phyloP scores from a whole-genome alignment of 2,888 invertebrate species.

The Linnaemya vulpina region DNA sequence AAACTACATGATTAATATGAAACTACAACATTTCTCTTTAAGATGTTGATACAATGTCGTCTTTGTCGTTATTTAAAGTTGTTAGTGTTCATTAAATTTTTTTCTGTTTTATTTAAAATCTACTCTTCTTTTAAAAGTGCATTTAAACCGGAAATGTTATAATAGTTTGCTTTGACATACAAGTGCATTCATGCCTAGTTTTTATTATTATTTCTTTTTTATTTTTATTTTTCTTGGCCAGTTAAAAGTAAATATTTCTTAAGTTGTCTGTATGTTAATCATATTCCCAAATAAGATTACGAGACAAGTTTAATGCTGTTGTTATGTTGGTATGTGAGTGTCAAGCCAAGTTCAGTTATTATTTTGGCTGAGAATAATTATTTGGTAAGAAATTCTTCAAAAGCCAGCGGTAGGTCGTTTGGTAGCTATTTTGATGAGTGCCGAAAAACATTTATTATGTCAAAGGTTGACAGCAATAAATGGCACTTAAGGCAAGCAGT shows the following conservation, averaged over 20 bases:
- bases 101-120: not conserved
- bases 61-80: constrained; percentile 50
- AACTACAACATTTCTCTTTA: constrained; percentile 45
- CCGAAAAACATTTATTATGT: constrained; percentile 39
- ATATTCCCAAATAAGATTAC: constrained; percentile 30
- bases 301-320: constrained; percentile 47
- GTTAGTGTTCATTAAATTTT: constrained; percentile 36
- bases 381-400: constrained; percentile 28
- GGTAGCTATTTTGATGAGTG: constrained; percentile 19
- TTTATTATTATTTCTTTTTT: not conserved
- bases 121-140: constrained; percentile 39
- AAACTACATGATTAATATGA: not conserved
- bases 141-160: constrained; percentile 69
- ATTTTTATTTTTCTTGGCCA: constrained; percentile 1
- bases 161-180: constrained; percentile 60
- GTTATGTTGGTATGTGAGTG: constrained; percentile 53
- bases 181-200: constrained; percentile 34
- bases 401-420: constrained; percentile 6
- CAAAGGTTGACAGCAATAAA: constrained; percentile 46
- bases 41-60: constrained; percentile 46
- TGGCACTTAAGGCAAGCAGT: constrained; percentile 6
- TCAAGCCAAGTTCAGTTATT: constrained; percentile 45
- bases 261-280: constrained; percentile 1
- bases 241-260: constrained; percentile 6
- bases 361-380: constrained; percentile 42